A percentile compares a stretch with the other conserved stretches of the same genome.
Evolutionary conservation across 1,140 invertebrate genomes (phyloP).

Genomic region (Drosophila kikkawai): DNA sequence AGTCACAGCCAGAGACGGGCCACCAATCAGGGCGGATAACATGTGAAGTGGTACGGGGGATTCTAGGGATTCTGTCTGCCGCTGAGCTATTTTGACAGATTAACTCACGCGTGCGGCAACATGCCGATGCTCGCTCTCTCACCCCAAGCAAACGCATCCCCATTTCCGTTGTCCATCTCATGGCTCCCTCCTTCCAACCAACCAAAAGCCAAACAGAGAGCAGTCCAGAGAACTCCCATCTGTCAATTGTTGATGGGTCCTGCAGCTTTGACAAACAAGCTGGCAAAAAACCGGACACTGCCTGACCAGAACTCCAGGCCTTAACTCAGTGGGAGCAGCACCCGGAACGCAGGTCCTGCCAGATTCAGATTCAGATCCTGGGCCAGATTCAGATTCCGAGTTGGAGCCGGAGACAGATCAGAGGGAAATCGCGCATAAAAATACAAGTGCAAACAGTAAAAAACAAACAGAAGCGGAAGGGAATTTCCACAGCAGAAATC

Average conservation of each 20-base stretch:
- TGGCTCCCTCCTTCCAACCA: not conserved
- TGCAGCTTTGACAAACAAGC: conserved; percentile 52
- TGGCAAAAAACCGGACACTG: conserved; percentile 40
- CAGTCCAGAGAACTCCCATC: conserved; percentile 30
- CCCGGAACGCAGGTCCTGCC: conserved; percentile 14
- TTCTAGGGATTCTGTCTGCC: conserved; percentile 33
- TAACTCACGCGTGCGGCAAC: conserved; percentile 77
- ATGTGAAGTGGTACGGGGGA: conserved; percentile 45
- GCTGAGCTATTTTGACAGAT: conserved; percentile 81
- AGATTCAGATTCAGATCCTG: conserved; percentile 25
- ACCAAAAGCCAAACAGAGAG: conserved; percentile 3
- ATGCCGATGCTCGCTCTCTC: conserved; percentile 32
- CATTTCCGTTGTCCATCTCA: conserved; percentile 7
- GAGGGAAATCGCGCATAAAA: conserved; percentile 67
- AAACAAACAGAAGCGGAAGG: conserved; percentile 9
- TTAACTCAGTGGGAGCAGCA: conserved; percentile 6
- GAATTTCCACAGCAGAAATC: not conserved
- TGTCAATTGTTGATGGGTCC: conserved; percentile 55
- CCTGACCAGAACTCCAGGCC: conserved; percentile 27
- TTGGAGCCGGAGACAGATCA: conserved; percentile 8
- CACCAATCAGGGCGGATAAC: conserved; percentile 55
- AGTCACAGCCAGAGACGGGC: conserved; percentile 51
- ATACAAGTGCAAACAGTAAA: conserved; percentile 66
- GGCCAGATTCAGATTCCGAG: conserved; percentile 8
- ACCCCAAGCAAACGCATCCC: conserved; percentile 6